phyloP scores from a whole-genome alignment of 2,113 vertebrate species.

The Chamaea fasciata region DNA sequence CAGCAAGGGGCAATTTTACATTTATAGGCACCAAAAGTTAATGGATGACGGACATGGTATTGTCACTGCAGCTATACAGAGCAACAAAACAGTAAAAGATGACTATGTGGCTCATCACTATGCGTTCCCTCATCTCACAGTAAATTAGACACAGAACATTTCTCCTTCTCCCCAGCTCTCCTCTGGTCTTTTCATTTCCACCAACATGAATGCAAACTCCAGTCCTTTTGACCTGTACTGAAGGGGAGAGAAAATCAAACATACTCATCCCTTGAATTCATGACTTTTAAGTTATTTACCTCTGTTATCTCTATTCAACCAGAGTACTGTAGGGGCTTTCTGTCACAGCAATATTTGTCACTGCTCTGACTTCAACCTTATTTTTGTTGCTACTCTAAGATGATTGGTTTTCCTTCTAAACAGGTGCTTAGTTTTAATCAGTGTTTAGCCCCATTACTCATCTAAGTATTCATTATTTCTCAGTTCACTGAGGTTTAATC shows the following conservation, averaged over 20 bases:
- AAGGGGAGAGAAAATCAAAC: background rate
- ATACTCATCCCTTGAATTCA: background rate
- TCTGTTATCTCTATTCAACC: background rate
- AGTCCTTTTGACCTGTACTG: background rate
- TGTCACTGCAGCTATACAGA: background rate
- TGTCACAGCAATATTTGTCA: background rate
- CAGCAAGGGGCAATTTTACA: background rate
- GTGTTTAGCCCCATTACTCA: conserved; percentile 22
- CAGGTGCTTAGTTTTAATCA: background rate
- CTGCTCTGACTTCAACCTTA: background rate
- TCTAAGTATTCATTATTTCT: conserved; percentile 18
- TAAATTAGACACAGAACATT: background rate
- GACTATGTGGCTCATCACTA: background rate
- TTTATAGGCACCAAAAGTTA: background rate
- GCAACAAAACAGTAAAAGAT: background rate
- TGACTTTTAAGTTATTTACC: background rate
- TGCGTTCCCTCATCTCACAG: background rate
- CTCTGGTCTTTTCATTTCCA: background rate
- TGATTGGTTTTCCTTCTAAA: background rate
- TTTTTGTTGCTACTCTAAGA: background rate
- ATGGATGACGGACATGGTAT: background rate
- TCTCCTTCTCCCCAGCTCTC: background rate
- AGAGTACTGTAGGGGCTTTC: background rate
- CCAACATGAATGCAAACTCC: background rate
- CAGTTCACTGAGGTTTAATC: conserved; percentile 5